Percentiles rank a stretch among this genome's conserved stretches.
phyloP scores from a whole-genome alignment of 2,113 vertebrate genomes.

The Mungos mungo region DNA sequence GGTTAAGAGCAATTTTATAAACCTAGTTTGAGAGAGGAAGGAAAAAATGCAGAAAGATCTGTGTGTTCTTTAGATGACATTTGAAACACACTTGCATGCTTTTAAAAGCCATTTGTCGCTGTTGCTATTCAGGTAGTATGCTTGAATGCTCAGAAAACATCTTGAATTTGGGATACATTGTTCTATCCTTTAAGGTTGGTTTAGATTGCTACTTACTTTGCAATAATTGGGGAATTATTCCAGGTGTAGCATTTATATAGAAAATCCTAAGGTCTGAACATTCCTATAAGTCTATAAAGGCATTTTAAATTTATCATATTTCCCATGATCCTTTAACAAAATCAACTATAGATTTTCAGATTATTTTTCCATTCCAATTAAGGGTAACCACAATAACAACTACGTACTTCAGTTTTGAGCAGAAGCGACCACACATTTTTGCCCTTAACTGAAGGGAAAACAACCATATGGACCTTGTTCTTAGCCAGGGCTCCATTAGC shows the following conservation, averaged over 20 bases:
- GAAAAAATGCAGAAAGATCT: neutral
- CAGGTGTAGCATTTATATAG: neutral
- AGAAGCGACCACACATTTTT: conserved; percentile 52
- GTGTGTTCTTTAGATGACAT: conserved; percentile 67
- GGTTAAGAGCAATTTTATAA: neutral
- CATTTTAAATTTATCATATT: neutral
- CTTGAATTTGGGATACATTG: neutral
- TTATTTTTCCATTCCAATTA: neutral
- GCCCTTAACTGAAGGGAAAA: conserved; percentile 51
- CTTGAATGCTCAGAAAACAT: conserved; percentile 50
- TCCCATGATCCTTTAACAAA: neutral
- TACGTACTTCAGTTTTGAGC: neutral
- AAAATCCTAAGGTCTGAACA: neutral
- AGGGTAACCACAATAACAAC: conserved; percentile 24
- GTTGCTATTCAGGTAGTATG: neutral
- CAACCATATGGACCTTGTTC: conserved; percentile 70
- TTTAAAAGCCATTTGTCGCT: conserved; percentile 50
- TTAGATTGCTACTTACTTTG: neutral
- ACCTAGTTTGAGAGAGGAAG: conserved; percentile 2
- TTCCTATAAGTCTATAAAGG: neutral
- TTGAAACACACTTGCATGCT: conserved; percentile 48
- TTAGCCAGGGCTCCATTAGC: conserved; percentile 70
- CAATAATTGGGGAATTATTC: conserved; percentile 21
- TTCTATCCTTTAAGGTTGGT: neutral
- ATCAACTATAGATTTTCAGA: conserved; percentile 1